Conservation (phyloP, 2,888 invertebrate genomes). For the Metallyticus violacea region DNA sequence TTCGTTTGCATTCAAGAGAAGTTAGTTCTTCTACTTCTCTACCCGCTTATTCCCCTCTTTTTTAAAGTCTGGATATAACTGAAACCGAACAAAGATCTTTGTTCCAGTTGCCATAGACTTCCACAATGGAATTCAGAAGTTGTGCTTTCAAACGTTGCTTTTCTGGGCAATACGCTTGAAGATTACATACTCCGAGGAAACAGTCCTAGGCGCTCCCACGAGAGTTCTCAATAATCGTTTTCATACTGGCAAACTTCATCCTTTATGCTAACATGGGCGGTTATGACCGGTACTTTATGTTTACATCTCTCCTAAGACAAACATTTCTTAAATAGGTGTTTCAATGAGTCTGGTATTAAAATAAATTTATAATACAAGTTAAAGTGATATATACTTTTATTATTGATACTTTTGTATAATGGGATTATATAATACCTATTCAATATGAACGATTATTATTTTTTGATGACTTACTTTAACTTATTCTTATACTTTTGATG, state of each 20-base stretch:
- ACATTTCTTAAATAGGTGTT: too few relatives aligned
- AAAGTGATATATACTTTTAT: too few relatives aligned
- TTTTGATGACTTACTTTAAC: too few relatives aligned
- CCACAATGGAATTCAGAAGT: background rate
- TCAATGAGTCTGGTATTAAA: too few relatives aligned
- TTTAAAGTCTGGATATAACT: too few relatives aligned
- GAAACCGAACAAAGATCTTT: background rate
- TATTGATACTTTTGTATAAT: too few relatives aligned
- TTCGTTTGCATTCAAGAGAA: background rate
- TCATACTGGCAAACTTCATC: background rate
- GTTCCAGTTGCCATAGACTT: background rate
- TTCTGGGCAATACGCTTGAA: background rate
- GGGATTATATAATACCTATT: too few relatives aligned
- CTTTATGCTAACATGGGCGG: background rate
- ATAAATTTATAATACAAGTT: too few relatives aligned
- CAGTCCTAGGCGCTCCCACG: background rate
- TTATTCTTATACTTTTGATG: too few relatives aligned
- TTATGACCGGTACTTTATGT: too few relatives aligned
- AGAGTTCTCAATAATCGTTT: background rate
- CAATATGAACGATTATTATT: too few relatives aligned
- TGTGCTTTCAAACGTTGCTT: background rate
- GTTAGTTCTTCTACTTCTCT: background rate
- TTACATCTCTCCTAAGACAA: too few relatives aligned
- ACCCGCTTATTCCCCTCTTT: background rate
- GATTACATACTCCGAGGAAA: background rate